phyloP scores from a whole-genome alignment of 2,888 invertebrate species.

The Stenotaenia linearis region DNA sequence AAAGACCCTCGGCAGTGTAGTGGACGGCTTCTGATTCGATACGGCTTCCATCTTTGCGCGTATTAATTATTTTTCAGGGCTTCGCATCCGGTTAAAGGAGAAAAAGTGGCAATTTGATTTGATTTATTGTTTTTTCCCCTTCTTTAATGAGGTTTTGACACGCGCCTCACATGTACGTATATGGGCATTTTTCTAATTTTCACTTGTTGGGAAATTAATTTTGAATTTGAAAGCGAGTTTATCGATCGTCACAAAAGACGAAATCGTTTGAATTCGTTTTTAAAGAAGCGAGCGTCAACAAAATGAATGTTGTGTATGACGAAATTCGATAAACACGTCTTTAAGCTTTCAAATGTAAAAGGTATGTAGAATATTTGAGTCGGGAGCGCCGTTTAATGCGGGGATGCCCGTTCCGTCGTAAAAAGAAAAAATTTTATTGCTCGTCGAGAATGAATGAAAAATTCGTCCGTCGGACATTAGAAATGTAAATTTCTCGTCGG shows the following conservation, averaged over 20 bases:
- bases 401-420: neutral
- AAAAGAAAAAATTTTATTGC: conserved; percentile 3
- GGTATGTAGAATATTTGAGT: neutral
- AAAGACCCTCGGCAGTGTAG: neutral
- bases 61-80: neutral
- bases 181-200: neutral
- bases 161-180: too few species aligned
- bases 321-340: neutral
- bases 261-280: neutral
- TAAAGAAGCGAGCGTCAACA: neutral
- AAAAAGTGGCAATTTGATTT: too few species aligned
- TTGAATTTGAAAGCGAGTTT: neutral
- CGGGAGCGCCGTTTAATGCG: neutral
- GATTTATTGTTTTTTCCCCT: neutral
- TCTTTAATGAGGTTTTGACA: neutral
- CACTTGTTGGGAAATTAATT: neutral
- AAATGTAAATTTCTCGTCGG: neutral
- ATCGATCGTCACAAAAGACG: neutral
- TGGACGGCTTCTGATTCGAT: neutral
- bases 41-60: neutral
- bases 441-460: neutral
- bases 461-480: neutral
- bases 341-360: neutral
- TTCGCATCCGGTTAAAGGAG: neutral
- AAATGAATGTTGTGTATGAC: too few species aligned